Base-by-base conservation (phyloP, 1,140 invertebrate species). In the Heliconius melpomene region DNA sequence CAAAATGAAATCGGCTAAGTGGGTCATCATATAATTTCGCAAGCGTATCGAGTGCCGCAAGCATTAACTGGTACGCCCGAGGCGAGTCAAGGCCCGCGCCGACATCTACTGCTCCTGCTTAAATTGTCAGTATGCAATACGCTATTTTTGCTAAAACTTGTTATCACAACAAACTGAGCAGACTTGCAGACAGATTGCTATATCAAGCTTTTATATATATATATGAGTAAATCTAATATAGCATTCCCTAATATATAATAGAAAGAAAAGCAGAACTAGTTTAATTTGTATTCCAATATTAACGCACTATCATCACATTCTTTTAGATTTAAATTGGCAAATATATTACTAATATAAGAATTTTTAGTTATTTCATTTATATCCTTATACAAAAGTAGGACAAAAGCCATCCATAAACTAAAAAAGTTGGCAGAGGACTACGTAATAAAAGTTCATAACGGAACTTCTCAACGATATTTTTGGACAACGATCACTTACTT, bases 21-120 rank as follows among this genome's bases (percentile, higher is more conserved):
- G 89, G 93, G 93, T 93, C 93, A 94, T 94, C 90, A 91, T 91
- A 93, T 90, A 91, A 93, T 94, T 93, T 94, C 92, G 93, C 92
- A 94, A 94, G 88, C 89, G 89, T 93, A 94, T 93, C 91, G 93
- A 94, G 91, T 92, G 91, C 91, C 89, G 91, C 91, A 92, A 94
- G 89, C 90, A 88, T 92, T 90, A 92, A 92, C 90, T 93, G 89
- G 91, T 93, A 93, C 91, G 89, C 88, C 84, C 78, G 89, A 88
- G 88, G 87, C 90, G 79, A 93, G 90, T 94, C 92, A 94, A 92
- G 92, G 91, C 91, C 90, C 84, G 81, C 72, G 77, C 76, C 83
- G 85, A 81, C 86, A 86, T 83, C 85, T 81, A 82, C 81, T 70
- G 76, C 85, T 85, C 83, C 82, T 86, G 81, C 82, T 85, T 81